Conservation (phyloP, 2,888 invertebrate species). For the Sturmia bella region DNA sequence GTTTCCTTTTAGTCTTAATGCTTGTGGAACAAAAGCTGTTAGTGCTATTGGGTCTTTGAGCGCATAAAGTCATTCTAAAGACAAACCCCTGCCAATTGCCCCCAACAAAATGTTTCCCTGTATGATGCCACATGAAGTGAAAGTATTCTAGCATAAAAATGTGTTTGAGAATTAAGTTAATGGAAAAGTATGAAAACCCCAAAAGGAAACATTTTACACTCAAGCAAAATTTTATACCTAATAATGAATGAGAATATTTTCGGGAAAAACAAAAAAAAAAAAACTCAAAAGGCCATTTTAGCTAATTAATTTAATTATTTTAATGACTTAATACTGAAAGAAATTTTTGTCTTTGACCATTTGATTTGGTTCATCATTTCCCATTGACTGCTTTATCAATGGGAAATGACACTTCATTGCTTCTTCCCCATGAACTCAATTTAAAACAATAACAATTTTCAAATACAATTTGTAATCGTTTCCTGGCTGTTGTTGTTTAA, state of each 20-base stretch:
- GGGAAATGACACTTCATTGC: background rate
- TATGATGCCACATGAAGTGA: slow-evolving; percentile 31
- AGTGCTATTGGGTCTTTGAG: slow-evolving; percentile 5
- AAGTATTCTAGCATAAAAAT: slow-evolving; percentile 50
- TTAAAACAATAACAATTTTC: slow-evolving; percentile 51
- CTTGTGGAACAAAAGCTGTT: slow-evolving; percentile 4
- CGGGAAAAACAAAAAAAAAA: no score
- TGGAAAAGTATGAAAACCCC: background rate
- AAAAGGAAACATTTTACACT: background rate
- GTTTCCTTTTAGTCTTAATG: background rate
- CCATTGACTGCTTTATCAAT: background rate
- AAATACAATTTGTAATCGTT: slow-evolving; percentile 66
- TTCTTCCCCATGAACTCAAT: slow-evolving; percentile 15
- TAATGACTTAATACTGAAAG: no score
- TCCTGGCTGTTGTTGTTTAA: slow-evolving; percentile 55
- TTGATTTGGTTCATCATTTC: background rate
- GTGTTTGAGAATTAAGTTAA: slow-evolving; percentile 37
- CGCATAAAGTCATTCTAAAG: slow-evolving; percentile 14
- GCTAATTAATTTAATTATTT: no score
- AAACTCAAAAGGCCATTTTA: no score
- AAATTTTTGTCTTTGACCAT: no score
- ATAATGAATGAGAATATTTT: no score
- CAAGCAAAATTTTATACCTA: background rate
- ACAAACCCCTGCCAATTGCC: slow-evolving; percentile 34
- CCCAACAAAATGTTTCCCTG: slow-evolving; percentile 26